Percentiles rank a stretch among this genome's conserved stretches.
Conservation (phyloP, 1,140 invertebrate species). For the Drosophila parvula region DNA sequence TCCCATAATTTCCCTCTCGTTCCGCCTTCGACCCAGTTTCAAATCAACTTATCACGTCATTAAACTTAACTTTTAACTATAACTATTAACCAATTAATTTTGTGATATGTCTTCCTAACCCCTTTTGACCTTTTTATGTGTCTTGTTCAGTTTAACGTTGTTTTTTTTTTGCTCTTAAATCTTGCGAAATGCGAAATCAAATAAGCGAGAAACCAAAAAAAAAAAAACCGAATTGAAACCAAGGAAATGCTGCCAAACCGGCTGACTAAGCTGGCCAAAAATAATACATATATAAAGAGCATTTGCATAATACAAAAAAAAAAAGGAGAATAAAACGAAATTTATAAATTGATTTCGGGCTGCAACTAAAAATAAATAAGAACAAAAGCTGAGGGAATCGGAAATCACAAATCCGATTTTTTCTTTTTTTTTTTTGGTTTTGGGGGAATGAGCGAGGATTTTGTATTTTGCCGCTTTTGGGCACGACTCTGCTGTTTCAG, state of each 20-base stretch:
- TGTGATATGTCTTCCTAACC: constrained; percentile 10
- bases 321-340: constrained; percentile 52
- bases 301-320: constrained; percentile 49
- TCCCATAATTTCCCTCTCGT: too few species aligned
- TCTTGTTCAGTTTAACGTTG: constrained; percentile 3
- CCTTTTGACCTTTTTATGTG: constrained; percentile 40
- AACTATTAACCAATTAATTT: constrained; percentile 13
- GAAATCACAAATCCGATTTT: constrained; percentile 19
- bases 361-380: constrained; percentile 57
- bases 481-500: constrained; percentile 35
- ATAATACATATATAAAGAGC: constrained; percentile 41
- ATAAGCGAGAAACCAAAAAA: constrained; percentile 15
- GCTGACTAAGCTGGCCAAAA: constrained; percentile 61
- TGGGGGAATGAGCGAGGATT: constrained; percentile 7
- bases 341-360: constrained; percentile 72
- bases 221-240: constrained; percentile 4
- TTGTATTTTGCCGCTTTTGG: constrained; percentile 3
- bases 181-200: constrained; percentile 44
- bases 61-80: background rate
- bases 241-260: constrained; percentile 79
- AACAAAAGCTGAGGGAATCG: constrained; percentile 21
- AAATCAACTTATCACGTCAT: background rate
- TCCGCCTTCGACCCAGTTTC: background rate
- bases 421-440: too few species aligned
- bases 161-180: constrained; percentile 35